Evolutionary conservation across 2,888 invertebrate species (phyloP).

Genomic region (Caenorhabditis virilis): DNA sequence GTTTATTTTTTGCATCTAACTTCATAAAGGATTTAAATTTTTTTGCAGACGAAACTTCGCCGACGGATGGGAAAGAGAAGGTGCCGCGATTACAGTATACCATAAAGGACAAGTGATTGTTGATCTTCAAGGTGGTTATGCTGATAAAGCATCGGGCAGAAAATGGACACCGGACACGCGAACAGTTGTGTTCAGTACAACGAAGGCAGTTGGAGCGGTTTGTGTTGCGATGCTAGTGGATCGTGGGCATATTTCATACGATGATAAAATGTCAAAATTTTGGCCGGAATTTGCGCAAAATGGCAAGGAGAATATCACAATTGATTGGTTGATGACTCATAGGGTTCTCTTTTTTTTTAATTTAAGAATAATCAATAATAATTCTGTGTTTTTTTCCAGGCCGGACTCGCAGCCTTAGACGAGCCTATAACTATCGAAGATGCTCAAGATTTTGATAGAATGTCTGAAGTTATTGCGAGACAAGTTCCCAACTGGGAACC

Average conservation of each 20-base stretch:
- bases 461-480: constrained; percentile 68
- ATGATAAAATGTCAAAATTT: constrained; percentile 67
- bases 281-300: constrained; percentile 72
- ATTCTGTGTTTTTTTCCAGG: no score
- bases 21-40: background rate
- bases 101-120: constrained; percentile 70
- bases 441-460: constrained; percentile 66
- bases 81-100: constrained; percentile 70
- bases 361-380: no score
- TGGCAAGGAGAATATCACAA: constrained; percentile 70
- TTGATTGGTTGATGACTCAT: constrained; percentile 66
- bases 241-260: constrained; percentile 68
- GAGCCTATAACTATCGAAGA: constrained; percentile 67
- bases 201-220: constrained; percentile 66
- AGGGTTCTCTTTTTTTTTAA: no score
- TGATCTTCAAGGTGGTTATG: constrained; percentile 66
- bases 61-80: constrained; percentile 69
- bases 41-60: constrained; percentile 65
- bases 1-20: background rate
- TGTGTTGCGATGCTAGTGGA: constrained; percentile 69
- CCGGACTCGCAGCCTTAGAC: constrained; percentile 70
- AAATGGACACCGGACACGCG: constrained; percentile 62
- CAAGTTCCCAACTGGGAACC: constrained; percentile 67
- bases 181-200: constrained; percentile 64
- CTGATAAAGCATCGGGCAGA: constrained; percentile 49